A percentile compares a stretch with the other conserved stretches of the same genome.
Conservation (phyloP, 2,113 vertebrate species). For the Anoplopoma fimbria region DNA sequence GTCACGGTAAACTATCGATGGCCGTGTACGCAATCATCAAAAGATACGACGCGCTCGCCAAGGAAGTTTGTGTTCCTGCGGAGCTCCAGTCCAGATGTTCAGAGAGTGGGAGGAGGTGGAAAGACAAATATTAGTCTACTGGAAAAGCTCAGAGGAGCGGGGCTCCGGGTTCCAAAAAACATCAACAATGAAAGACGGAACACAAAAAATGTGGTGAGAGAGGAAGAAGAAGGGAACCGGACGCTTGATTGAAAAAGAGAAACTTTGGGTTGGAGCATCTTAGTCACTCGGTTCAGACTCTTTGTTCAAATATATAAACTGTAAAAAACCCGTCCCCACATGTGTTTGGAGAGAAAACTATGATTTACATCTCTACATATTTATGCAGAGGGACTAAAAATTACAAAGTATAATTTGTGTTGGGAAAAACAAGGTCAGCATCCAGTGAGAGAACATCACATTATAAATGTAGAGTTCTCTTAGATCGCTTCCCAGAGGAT, state of each 20-base stretch:
- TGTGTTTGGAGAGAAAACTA: no score
- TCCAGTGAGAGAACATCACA: slow-evolving; percentile 1
- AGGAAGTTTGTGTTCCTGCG: slow-evolving; percentile 72
- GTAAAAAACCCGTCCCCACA: neutral
- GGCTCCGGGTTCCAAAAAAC: slow-evolving; percentile 51
- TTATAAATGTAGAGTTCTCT: slow-evolving; percentile 8
- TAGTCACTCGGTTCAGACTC: slow-evolving; percentile 7
- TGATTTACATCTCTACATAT: slow-evolving; percentile 20
- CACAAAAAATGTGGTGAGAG: slow-evolving; percentile 36
- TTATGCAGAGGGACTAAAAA: slow-evolving; percentile 32
- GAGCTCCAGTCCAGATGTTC: slow-evolving; percentile 80
- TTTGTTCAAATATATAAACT: slow-evolving; percentile 36
- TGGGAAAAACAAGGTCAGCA: slow-evolving; percentile 50
- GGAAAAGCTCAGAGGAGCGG: slow-evolving; percentile 69
- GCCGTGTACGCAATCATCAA: slow-evolving; percentile 62
- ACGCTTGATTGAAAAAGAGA: neutral
- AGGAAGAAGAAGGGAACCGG: slow-evolving; percentile 20
- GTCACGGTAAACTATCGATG: slow-evolving; percentile 64
- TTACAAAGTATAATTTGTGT: slow-evolving; percentile 55
- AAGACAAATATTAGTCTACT: slow-evolving; percentile 86
- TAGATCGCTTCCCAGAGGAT: slow-evolving; percentile 27
- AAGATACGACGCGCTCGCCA: slow-evolving; percentile 48
- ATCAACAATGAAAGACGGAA: slow-evolving; percentile 70
- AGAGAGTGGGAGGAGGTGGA: slow-evolving; percentile 69
- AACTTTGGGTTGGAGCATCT: slow-evolving; percentile 14